A percentile compares a stretch with the other conserved stretches of the same genome.
These are phyloP conservation scores for Gymnogyps californianus DNA, from an alignment of 2,113 vertebrate genomes.

Conservation along the genomic window DNA sequence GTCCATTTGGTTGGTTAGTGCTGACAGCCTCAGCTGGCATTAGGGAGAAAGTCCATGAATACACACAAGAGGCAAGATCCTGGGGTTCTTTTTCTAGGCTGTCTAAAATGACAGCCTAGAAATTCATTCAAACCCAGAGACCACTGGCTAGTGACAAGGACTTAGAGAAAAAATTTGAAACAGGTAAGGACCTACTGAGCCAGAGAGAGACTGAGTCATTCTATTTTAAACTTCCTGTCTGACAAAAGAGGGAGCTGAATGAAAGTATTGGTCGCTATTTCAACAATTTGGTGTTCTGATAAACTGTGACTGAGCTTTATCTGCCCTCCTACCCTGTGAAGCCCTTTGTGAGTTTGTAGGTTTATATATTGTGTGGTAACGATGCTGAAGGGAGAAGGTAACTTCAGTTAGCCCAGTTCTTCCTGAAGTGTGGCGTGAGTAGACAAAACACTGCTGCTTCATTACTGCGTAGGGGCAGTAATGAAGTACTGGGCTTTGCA, in stretches of 20 bases:
- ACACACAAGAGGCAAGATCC: neutral
- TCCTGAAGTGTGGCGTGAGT: neutral
- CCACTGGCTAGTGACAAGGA: neutral
- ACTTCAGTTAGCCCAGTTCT: neutral
- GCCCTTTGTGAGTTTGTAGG: neutral
- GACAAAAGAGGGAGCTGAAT: neutral
- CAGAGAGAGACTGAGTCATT: neutral
- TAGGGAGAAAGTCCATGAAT: neutral
- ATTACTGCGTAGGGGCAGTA: neutral
- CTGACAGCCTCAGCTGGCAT: neutral
- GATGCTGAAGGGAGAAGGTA: neutral
- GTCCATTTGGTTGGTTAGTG: neutral
- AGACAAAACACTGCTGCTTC: neutral
- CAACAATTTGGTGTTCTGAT: neutral
- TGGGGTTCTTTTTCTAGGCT: neutral
- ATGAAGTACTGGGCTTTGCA: neutral
- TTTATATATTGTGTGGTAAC: neutral
- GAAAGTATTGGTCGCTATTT: neutral
- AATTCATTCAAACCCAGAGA: neutral
- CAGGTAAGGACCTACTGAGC: neutral
- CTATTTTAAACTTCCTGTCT: neutral
- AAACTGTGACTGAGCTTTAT: neutral
- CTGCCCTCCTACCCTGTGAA: neutral
- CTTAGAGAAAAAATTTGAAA: neutral
- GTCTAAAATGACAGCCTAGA: neutral